Base-by-base conservation (phyloP, 2,888 invertebrate species). In the Orthosia cruda region DNA sequence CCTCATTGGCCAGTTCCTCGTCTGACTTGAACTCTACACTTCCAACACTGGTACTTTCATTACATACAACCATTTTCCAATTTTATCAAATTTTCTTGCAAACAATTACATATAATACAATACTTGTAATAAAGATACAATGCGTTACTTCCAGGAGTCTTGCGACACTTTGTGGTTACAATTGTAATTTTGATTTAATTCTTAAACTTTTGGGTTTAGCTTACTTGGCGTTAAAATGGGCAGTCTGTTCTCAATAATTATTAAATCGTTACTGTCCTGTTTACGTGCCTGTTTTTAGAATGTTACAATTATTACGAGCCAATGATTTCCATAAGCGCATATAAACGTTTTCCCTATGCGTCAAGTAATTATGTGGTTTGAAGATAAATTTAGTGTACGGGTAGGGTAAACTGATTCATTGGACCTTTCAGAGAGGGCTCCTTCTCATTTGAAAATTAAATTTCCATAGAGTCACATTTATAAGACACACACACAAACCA, bases 1-100 rank as follows among this genome's bases (percentile, higher is more conserved):
- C 92, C 66, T 94, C 91, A 2, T 84, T 84, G 16, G 92, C 94
- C 74, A 96, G 77, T 18, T 92, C 92, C 58, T 88, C 90, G 70
- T 91, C 92, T 40, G 93, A 88, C 3, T 75, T 80, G 59, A 91
- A 92, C 1, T 62, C 49, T 12, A 40, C 4, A 4, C 40, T 4
- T 45, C 26, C 3, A 16, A 7, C 55, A 54, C 18, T 61, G 11
- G 32, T 70, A 26, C 26, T 26, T 26, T 47, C 4, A 50, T 79
- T 74, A 66, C 26, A 66, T 20, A 2, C 20, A n/a, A 12, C 13
- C 65, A 72, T 80, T 16, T 63, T 45, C n/a, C 12, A 40, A n/a
- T 13, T 57, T 65, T 52, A 5, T 40, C 0, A 4, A 40, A 20
- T 20, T 45, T 16, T 64, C 2, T 67, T 54, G 4, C 18, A 49